Evolutionary conservation across 2,888 invertebrate species (phyloP), one percentile per base, ranked within the genome.

Genomic region (Conistra vaccinii): DNA sequence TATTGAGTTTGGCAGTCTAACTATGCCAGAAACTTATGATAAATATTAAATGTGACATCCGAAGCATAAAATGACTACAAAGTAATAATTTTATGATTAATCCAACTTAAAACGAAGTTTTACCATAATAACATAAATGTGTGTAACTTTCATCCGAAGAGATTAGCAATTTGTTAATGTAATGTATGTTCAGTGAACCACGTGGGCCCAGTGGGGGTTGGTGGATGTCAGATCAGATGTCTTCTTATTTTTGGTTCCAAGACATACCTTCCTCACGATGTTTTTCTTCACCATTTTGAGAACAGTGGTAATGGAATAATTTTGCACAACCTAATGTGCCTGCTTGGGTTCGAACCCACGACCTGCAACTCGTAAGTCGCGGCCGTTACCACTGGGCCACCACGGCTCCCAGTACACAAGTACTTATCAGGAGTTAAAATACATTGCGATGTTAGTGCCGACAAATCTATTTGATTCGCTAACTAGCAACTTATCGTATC

Each of bases 1-100:
- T 53, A 35, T 63, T 61, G 7, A 48, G 67, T 23, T 42, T n/a
- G n/a, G n/a, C n/a, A 29, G 9, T 23, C 20, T 35, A 7, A 57
- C 26, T 35, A n/a, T n/a, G 45, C 62, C 62, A 63, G n/a, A n/a
- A 75, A 67, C 42, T 51, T 66, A 48, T 42, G 32, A 67, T 76
- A 58, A 60, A 70, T 72, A 70, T 55, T 35, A n/a, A n/a, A 63
- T 9, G 20, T 42, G 5, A 9, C 32, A 29, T 17, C 53, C 39
- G 23, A 39, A 71, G 14, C 58, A 42, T 68, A 69, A 66, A 73
- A 60, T 66, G 42, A 14, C 42, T n/a, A 20, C 45, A 32, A 35
- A 55, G 17, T 55, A 42, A 68, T 53, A 32, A 63, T 29, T 66
- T 45, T 48, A 39, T 42, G 29, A 69, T 69, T 53, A 69, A 75